These are phyloP conservation scores for Allacma fusca DNA, from an alignment of 2,888 invertebrate genomes.

Conservation along the genomic window DNA sequence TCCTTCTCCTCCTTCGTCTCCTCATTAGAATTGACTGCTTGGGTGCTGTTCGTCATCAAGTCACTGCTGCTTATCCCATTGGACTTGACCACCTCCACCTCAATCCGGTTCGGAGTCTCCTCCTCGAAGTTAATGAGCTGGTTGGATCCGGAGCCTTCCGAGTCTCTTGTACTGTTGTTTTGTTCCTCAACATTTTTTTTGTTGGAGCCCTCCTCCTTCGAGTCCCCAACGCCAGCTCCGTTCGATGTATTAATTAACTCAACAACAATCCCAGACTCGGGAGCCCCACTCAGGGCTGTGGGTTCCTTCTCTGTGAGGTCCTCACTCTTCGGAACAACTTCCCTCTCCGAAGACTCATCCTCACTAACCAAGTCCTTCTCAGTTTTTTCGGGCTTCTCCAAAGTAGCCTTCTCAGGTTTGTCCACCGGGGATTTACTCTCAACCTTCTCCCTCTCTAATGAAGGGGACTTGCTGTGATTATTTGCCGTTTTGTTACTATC, in stretches of 20 bases:
- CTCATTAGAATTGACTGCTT: neutral
- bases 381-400: slow-evolving; percentile 20
- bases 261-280: too few relatives aligned
- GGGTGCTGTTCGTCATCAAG: neutral
- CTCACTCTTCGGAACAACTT: neutral
- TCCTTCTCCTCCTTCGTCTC: neutral
- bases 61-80: neutral
- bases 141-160: too few relatives aligned
- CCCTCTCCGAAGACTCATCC: neutral
- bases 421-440: slow-evolving; percentile 24
- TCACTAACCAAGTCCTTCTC: slow-evolving; percentile 18
- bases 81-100: neutral
- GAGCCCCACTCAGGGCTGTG: neutral
- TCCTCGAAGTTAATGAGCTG: neutral
- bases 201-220: neutral
- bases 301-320: too few relatives aligned
- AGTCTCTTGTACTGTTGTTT: too few relatives aligned
- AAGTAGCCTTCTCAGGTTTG: slow-evolving; percentile 31
- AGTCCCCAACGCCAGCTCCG: neutral
- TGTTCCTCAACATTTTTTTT: neutral
- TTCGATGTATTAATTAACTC: neutral
- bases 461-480: slow-evolving; percentile 2
- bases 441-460: neutral
- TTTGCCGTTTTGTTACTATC: slow-evolving; percentile 21
- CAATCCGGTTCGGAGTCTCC: slow-evolving; percentile 7